Evolutionary conservation across 2,797 vertebrate species (phyloP).

Genomic region (Chaunax sp.): DNA sequence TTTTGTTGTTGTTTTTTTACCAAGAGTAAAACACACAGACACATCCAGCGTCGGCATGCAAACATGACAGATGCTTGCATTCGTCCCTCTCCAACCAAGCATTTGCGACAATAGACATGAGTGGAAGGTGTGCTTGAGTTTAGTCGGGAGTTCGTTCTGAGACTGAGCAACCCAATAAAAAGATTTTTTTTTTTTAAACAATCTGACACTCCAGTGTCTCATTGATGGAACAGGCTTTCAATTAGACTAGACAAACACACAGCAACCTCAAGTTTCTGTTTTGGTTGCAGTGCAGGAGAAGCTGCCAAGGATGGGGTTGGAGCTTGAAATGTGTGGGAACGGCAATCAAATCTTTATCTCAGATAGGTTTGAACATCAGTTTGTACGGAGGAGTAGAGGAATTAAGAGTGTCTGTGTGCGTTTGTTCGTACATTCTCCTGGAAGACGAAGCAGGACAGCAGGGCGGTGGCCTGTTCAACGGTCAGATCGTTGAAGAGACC

Average conservation of each 20-base stretch:
- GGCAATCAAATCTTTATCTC: conserved; percentile 27
- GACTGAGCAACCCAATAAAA: conserved; percentile 53
- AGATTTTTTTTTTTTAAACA: too few species aligned
- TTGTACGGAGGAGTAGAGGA: conserved; percentile 22
- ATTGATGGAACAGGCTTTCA: too few species aligned
- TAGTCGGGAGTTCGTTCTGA: neutral
- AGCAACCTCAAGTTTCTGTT: conserved; percentile 47
- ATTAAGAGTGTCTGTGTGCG: conserved; percentile 17
- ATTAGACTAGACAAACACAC: conserved; percentile 50
- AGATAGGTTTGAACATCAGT: conserved; percentile 7
- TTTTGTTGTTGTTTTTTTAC: neutral
- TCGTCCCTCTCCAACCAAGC: neutral
- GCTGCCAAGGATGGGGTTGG: conserved; percentile 25
- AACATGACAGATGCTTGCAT: conserved; percentile 15
- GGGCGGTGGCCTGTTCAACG: conserved; percentile 92
- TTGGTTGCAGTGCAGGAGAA: conserved; percentile 25
- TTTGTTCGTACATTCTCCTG: conserved; percentile 92
- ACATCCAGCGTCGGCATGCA: neutral
- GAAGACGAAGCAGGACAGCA: conserved; percentile 98
- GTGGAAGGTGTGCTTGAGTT: neutral
- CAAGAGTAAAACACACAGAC: conserved; percentile 31
- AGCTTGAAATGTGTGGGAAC: conserved; percentile 28
- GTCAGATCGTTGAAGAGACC: conserved; percentile 97
- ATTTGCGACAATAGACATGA: neutral
- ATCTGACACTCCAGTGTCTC: too few species aligned